phyloP scores from a whole-genome alignment of 30 jellyfish, hydroid and myxozoan genomes.

The Clytia hemisphaerica region DNA sequence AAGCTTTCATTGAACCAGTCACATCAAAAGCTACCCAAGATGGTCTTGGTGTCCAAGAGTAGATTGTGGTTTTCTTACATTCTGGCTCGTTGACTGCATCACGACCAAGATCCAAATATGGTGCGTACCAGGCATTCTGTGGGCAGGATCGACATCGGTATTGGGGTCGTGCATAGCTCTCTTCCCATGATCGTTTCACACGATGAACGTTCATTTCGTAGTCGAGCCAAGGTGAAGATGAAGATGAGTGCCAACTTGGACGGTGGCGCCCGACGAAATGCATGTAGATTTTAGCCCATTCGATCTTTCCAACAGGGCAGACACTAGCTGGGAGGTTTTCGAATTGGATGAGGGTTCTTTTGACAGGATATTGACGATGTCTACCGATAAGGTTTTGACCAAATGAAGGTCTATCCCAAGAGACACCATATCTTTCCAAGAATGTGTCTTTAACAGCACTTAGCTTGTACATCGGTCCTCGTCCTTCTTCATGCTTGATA shows the following conservation, averaged over 20 bases:
- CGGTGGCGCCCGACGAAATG: background rate
- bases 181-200: background rate
- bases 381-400: background rate
- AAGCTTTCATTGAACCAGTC: background rate
- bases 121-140: background rate
- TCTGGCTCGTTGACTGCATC: slow-evolving; percentile 1
- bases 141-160: background rate
- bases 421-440: no score
- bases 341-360: background rate
- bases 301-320: slow-evolving; percentile 2
- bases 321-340: background rate
- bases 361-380: slow-evolving; percentile 2
- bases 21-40: slow-evolving; percentile 5
- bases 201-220: background rate
- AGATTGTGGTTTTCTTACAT: background rate
- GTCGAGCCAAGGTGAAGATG: background rate
- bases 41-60: slow-evolving; percentile 12
- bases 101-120: slow-evolving; percentile 12
- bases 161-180: background rate
- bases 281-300: slow-evolving; percentile 12
- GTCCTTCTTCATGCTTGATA: no score
- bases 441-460: no score
- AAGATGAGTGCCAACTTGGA: slow-evolving; percentile 14
- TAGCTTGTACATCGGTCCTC: no score
- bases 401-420: no score